Evolutionary conservation across 1,140 invertebrate genomes (phyloP), one percentile per base, ranked within the genome.

Genomic region (Mizuhopecten yessoensis): DNA sequence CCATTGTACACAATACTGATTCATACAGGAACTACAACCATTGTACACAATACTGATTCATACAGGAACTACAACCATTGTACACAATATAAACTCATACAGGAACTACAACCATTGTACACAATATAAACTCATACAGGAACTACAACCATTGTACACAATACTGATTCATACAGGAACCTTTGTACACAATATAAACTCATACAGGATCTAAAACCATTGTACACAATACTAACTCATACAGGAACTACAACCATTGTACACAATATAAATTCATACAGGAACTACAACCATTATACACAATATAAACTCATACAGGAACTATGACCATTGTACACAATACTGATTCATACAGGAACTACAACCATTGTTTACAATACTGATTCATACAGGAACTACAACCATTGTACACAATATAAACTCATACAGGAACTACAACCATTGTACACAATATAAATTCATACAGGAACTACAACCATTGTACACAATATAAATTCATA

Each of bases 361-460:
- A 88, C 34, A 93, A 93, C 29, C 49, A 75, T n/a, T 5, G 11
- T 75, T 29, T n/a, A 75, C 23, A 75, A 11, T 57, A 23, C 23
- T 11, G 45, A 2, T 39, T 39, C 5, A 39, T 39, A 39, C 36
- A 39, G 36, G 36, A 5, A 39, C 13, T 39, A 39, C 36, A 39
- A 39, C 36, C 5, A 39, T 39, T 7, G 13, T 7, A 7, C 36
- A 39, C 36, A 39, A 39, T 5, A 39, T 39, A 5, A 39, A 7
- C 13, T 93, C 92, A 36, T 94, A 94, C 90, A 95, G 49, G 91
- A 95, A 95, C 95, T 96, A 88, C 34, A 93, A 93, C 29, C 49
- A 75, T n/a, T 5, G 11, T 75, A 75, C 57, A 75, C 23, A 75
- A 11, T 57, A 23, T 20, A 20, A 17, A 2, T 39, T 39, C 5